Base-by-base conservation (phyloP, 2,888 invertebrate species). In the Drosophila anomelani region DNA sequence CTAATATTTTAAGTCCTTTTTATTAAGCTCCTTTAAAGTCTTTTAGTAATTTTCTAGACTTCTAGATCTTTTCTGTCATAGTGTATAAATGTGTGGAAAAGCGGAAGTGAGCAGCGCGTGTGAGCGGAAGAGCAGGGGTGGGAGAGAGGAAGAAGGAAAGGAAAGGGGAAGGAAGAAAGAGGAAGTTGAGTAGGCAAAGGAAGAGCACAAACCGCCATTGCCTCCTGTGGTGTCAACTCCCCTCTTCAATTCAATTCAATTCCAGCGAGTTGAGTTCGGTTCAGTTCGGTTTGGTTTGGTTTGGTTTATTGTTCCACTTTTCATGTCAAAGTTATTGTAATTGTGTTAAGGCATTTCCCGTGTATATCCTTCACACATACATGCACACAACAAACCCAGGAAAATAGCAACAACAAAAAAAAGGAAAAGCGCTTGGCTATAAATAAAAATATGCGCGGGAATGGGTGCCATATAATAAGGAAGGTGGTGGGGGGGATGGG, bases 251-350 rank as follows among this genome's bases (percentile, higher is more conserved):
- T 34, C 34, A 32, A 51, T 34, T 41, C 53, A 68, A 47, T 67
- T 57, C 70, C 46, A 59, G 54, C 46, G 63, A 56, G 67, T 43
- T 63, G 70, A 67, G 71, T 71, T 76, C 68, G 44, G 68, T 71
- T 71, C 57, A 20, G 69, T 80, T 82, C 17, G 61, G 72, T 76
- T 77, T 56, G 64, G 76, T 77, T 84, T 70, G 63, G 82, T 85
- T 82, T 85, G 88, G 81, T 85, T 85, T 86, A 85, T 85, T 86
- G 85, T 86, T 87, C 89, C 80, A 86, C 85, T 89, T 85, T 89
- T 89, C 85, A 89, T 86, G 85, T 89, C 85, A 89, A 89, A 89
- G 76, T 89, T 89, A 85, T 86, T 89, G 85, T 89, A 86, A 86
- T 89, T 86, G 85, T 86, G 85, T 86, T 86, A 89, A 85, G 88